Conservation (phyloP, 2,797 vertebrate genomes). For the Sebastes matsubarae region DNA sequence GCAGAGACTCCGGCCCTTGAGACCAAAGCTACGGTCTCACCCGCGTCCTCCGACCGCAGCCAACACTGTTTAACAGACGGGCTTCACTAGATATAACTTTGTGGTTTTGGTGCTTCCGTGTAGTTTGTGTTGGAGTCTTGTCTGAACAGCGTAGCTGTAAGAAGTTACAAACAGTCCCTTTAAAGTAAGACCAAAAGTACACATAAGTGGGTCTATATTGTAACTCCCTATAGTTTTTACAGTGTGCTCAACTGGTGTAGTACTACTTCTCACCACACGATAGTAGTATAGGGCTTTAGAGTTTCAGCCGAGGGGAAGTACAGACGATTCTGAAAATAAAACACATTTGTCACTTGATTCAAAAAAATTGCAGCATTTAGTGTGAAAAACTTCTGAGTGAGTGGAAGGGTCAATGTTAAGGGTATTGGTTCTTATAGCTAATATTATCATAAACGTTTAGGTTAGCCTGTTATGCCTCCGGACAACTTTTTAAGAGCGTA, state of each 20-base stretch:
- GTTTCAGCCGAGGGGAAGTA: background rate
- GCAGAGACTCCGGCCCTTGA: too few species aligned
- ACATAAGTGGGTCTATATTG: too few species aligned
- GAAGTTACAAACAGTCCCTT: too few species aligned
- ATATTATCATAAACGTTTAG: background rate
- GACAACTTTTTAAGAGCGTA: background rate
- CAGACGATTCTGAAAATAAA: slow-evolving; percentile 5
- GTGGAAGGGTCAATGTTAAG: background rate
- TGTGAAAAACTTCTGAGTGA: background rate
- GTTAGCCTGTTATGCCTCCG: background rate
- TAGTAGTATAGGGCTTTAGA: background rate
- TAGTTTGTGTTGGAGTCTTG: too few species aligned
- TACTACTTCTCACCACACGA: background rate
- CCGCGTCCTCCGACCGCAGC: too few species aligned
- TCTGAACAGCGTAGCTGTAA: too few species aligned
- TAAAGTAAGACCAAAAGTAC: too few species aligned
- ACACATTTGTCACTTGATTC: background rate
- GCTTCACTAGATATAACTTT: too few species aligned
- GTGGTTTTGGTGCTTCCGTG: too few species aligned
- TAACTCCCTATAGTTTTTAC: background rate
- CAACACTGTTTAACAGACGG: too few species aligned
- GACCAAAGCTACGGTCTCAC: too few species aligned
- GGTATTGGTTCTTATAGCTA: background rate
- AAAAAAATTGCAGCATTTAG: background rate
- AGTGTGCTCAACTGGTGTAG: background rate